A percentile compares a stretch with the other conserved stretches of the same genome.
phyloP scores from a whole-genome alignment of 1,140 invertebrate genomes.

The Tribolium madens region DNA sequence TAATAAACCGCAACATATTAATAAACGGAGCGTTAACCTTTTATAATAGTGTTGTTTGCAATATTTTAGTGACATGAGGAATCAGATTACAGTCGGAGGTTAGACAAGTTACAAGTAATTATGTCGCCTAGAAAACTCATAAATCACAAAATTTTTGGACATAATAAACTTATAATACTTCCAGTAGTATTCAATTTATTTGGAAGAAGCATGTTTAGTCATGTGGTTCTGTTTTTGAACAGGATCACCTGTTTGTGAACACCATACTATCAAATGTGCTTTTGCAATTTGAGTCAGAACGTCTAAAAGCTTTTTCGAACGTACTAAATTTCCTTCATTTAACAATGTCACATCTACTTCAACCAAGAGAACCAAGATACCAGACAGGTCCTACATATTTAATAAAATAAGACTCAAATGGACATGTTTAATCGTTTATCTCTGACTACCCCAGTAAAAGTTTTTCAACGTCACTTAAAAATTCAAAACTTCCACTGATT shows the following conservation, averaged over 20 bases:
- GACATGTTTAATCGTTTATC: neutral
- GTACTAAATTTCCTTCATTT: neutral
- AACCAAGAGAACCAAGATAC: neutral
- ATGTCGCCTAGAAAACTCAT: neutral
- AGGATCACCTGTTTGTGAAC: neutral
- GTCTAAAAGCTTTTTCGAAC: neutral
- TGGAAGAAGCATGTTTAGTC: neutral
- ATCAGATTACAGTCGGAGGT: neutral
- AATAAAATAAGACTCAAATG: constrained; percentile 4
- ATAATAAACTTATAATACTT: neutral
- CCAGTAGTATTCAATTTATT: too few species aligned
- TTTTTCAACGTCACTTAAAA: constrained; percentile 22
- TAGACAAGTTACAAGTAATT: neutral
- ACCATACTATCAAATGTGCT: neutral
- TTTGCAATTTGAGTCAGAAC: neutral
- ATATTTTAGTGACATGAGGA: neutral
- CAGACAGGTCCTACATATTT: constrained; percentile 1
- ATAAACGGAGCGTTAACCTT: neutral
- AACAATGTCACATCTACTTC: neutral
- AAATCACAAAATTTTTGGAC: neutral
- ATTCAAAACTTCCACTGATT: neutral
- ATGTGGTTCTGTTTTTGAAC: neutral
- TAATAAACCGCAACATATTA: neutral
- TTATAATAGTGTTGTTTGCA: neutral
- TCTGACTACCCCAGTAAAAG: neutral